Evolutionary conservation across 2,113 vertebrate species (phyloP).

Genomic region (Muntiacus reevesi): DNA sequence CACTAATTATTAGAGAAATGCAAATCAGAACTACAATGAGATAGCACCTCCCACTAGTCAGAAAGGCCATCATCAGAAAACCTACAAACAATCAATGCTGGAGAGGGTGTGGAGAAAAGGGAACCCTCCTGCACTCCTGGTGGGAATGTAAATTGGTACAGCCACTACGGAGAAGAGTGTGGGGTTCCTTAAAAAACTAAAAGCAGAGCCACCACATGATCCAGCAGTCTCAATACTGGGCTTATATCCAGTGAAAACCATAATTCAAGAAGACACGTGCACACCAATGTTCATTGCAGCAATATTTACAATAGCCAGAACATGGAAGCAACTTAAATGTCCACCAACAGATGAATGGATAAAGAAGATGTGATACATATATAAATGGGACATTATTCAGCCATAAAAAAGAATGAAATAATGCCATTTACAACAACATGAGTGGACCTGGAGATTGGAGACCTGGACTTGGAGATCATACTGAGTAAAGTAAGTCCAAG

Average conservation of each 20-base stretch:
- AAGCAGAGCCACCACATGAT: background rate
- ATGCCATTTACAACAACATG: background rate
- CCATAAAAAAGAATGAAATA: background rate
- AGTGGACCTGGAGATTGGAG: background rate
- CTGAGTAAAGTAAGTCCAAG: background rate
- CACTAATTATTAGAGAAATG: background rate
- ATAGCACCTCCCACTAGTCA: background rate
- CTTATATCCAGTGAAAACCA: background rate
- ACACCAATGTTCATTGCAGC: background rate
- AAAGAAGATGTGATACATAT: background rate
- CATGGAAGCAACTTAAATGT: background rate
- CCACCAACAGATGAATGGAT: background rate
- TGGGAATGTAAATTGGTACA: background rate
- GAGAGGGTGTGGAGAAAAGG: background rate
- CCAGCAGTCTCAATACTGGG: background rate
- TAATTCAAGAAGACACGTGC: background rate
- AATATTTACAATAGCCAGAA: background rate
- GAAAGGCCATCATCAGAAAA: background rate
- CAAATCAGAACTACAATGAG: background rate
- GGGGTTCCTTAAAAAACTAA: background rate
- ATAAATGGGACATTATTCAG: background rate
- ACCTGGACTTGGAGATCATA: background rate
- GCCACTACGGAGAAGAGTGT: background rate
- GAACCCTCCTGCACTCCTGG: background rate
- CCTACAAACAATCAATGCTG: background rate